Base-by-base conservation (phyloP, 2,888 invertebrate species). In the Ochropleura plecta region DNA sequence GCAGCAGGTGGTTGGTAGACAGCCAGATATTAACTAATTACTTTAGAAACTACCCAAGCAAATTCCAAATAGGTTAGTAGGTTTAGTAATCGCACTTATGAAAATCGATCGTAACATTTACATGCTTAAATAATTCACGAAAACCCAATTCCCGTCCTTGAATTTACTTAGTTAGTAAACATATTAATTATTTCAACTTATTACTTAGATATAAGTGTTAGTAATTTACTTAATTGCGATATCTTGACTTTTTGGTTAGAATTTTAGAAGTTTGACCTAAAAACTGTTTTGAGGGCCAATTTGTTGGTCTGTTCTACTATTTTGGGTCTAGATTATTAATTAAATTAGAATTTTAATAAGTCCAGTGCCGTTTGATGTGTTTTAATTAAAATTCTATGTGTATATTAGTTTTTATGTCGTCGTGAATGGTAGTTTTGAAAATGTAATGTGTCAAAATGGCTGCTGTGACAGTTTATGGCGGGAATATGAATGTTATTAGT, bases 371-470 rank as follows among this genome's bases (percentile, higher is more conserved):
- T 77, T 81, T 81, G 67, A 80, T 65, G 67, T 72, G 49, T 80
- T 76, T 80, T 77, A 77, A 80, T 80, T 81, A 80, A 81, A 81
- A 59, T 81, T 72, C 59, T 77, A 76, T 71, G 64, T 55, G 59
- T n/a, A 53, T 66, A 76, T 81, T 81, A 49, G 68, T 76, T 80
- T 81, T 76, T 65, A 81, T 80, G 77, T 67, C n/a, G 6, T 46
- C 40, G 40, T 18, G 70, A 67, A 81, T 76, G n/a, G 30, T 48
- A 53, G 67, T 76, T 80, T 71, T 59, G 53, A 66, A 67, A 76
- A 70, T 76, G 64, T 6, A 70, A 76, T 80, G 55, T 30, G 12
- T 12, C 70, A 63, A 53, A 66, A 70, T 81, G 70, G 71, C 59
- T 12, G 59, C 51, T 42, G 44, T 40, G 44, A 30, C 44, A 6